phyloP scores from a whole-genome alignment of 35 echinoderm and acorn worm species.

The Heliocidaris erythrogramma region DNA sequence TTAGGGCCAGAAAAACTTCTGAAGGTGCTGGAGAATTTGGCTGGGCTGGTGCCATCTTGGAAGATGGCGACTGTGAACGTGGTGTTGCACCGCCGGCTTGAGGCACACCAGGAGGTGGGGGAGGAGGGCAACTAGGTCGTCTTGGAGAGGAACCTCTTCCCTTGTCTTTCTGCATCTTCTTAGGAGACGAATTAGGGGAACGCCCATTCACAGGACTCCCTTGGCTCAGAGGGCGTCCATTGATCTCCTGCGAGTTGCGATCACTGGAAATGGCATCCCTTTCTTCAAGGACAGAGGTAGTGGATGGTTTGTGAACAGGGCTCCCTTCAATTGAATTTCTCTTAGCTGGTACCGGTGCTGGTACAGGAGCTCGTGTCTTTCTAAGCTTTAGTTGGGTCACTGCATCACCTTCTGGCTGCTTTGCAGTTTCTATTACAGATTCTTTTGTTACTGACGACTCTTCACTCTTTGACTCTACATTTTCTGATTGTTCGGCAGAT shows the following conservation, averaged over 20 bases:
- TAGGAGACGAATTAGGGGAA: conserved; percentile 28
- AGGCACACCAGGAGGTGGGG: conserved; percentile 24
- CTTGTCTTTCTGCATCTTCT: conserved; percentile 19
- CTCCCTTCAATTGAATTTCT: conserved; percentile 33
- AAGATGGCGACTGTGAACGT: background rate
- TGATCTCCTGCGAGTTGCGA: background rate
- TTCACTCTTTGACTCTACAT: background rate
- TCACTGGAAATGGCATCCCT: background rate
- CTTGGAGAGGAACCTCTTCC: conserved; percentile 32
- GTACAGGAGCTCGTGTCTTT: background rate
- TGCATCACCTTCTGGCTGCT: background rate
- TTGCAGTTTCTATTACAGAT: background rate
- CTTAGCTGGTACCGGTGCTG: background rate
- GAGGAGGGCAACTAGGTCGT: conserved; percentile 16
- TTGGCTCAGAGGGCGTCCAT: conserved; percentile 21
- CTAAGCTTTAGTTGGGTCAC: conserved; percentile 20
- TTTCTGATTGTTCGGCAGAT: background rate
- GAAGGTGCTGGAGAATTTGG: background rate
- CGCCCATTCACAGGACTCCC: conserved; percentile 22
- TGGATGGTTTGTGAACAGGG: background rate
- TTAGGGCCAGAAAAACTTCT: background rate
- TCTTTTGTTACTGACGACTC: background rate
- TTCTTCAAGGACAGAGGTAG: conserved; percentile 32
- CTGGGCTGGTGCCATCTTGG: background rate
- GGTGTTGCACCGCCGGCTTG: background rate